These are phyloP conservation scores for Seladonia tumulorum DNA, from an alignment of 2,888 invertebrate genomes.

Conservation along the genomic window DNA sequence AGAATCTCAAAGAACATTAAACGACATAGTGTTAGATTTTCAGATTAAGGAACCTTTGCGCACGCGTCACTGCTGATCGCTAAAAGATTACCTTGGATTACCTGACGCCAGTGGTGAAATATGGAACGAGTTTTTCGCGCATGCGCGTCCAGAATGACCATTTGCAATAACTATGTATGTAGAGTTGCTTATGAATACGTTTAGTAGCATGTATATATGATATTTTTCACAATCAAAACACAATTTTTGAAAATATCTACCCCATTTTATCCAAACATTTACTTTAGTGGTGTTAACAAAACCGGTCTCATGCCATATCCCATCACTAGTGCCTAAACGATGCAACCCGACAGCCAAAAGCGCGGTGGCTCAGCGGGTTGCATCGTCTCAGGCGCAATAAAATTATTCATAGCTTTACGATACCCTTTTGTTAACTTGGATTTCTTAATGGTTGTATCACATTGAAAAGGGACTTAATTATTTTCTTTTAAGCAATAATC, in stretches of 20 bases:
- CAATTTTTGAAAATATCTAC: too few species aligned
- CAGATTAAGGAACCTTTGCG: neutral
- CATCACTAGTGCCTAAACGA: neutral
- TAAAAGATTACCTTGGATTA: neutral
- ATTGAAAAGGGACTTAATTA: neutral
- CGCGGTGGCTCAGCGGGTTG: neutral
- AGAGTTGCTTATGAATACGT: neutral
- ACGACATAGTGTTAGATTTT: neutral
- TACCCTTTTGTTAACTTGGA: neutral
- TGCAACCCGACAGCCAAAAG: neutral
- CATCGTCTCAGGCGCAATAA: neutral
- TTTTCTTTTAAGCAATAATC: neutral
- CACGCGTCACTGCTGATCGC: slow-evolving; percentile 7
- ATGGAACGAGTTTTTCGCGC: neutral
- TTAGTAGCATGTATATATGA: neutral
- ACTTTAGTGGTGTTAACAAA: too few species aligned
- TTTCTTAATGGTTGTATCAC: neutral
- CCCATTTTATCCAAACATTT: too few species aligned
- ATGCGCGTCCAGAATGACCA: neutral
- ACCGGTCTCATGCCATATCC: too few species aligned
- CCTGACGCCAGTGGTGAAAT: neutral
- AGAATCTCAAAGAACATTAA: neutral
- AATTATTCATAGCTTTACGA: neutral
- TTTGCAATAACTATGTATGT: neutral
- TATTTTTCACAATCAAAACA: too few species aligned